Evolutionary conservation across 2,888 invertebrate species (phyloP).

Genomic region (Drosophila macrothrix): DNA sequence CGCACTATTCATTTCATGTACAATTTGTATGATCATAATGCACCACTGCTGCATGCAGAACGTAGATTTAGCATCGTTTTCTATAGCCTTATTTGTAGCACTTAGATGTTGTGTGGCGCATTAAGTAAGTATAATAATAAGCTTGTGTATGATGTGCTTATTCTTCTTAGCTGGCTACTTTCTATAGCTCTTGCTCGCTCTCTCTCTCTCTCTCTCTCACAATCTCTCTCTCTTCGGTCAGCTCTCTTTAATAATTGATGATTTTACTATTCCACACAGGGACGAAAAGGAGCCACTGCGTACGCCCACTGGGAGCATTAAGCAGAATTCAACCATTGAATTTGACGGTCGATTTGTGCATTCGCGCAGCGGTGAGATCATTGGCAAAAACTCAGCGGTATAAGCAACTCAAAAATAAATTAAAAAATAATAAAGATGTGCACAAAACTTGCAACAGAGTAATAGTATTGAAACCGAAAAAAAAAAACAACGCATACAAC

Average conservation of each 20-base stretch:
- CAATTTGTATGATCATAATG: slow-evolving; percentile 21
- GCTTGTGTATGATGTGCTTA: slow-evolving; percentile 14
- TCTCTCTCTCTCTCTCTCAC: background rate
- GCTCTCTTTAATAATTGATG: background rate
- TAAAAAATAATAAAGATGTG: slow-evolving; percentile 29
- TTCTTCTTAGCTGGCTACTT: background rate
- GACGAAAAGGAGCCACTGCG: slow-evolving; percentile 93
- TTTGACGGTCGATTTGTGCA: slow-evolving; percentile 93
- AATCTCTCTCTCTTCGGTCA: background rate
- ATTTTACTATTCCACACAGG: slow-evolving; percentile 84
- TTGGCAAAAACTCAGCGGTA: slow-evolving; percentile 96
- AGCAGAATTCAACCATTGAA: slow-evolving; percentile 92
- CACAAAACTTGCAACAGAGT: slow-evolving; percentile 57
- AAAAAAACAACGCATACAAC: slow-evolving; percentile 2
- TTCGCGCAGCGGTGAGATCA: slow-evolving; percentile 93
- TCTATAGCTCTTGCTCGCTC: background rate
- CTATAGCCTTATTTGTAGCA: slow-evolving; percentile 24
- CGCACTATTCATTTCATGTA: slow-evolving; percentile 32
- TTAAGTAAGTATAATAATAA: slow-evolving; percentile 22
- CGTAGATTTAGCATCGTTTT: slow-evolving; percentile 16
- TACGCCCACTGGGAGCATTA: slow-evolving; percentile 87
- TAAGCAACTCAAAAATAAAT: slow-evolving; percentile 58
- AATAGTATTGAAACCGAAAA: slow-evolving; percentile 46
- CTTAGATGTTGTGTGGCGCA: slow-evolving; percentile 10
- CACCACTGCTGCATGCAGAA: slow-evolving; percentile 25